These are phyloP conservation scores for Phyllotreta striolata DNA, from an alignment of 2,888 invertebrate species.

Conservation along the genomic window DNA sequence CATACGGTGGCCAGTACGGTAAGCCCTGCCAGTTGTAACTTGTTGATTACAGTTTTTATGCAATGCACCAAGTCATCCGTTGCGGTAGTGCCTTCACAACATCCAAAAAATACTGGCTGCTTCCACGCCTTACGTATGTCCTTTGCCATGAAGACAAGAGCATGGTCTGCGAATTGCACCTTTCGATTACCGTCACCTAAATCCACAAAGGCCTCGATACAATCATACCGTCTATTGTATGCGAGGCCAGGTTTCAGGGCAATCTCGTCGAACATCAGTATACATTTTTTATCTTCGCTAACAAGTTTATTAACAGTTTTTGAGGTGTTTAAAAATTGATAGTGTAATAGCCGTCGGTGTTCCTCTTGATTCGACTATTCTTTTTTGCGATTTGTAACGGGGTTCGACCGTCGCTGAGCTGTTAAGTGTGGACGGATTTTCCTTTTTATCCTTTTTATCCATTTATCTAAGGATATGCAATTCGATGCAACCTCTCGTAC, in stretches of 20 bases:
- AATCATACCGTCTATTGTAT: slow-evolving; percentile 33
- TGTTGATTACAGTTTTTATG: slow-evolving; percentile 41
- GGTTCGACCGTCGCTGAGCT: too few species aligned
- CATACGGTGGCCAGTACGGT: slow-evolving; percentile 47
- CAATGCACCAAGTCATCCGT: too few species aligned
- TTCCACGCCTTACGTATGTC: slow-evolving; percentile 46
- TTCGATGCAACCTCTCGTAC: too few species aligned
- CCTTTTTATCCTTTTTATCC: too few species aligned
- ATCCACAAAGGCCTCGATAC: slow-evolving; percentile 27
- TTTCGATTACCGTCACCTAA: too few species aligned
- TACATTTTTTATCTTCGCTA: slow-evolving; percentile 33
- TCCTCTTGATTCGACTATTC: too few species aligned
- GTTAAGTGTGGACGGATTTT: too few species aligned
- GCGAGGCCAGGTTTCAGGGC: slow-evolving; percentile 31
- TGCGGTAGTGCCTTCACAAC: too few species aligned
- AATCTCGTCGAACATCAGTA: slow-evolving; percentile 45
- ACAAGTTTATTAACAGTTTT: slow-evolving; percentile 33
- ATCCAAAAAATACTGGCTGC: slow-evolving; percentile 42
- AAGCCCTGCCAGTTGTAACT: slow-evolving; percentile 41
- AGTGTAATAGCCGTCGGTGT: too few species aligned
- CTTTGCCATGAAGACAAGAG: slow-evolving; percentile 45
- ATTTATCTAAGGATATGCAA: too few species aligned
- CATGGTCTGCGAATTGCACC: slow-evolving; percentile 43
- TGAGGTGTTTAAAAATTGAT: slow-evolving; percentile 35
- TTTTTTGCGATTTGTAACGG: too few species aligned